Percentiles rank a stretch among this genome's conserved stretches.
These are phyloP conservation scores for Channa maculata DNA, from an alignment of 2,113 vertebrate species.

Conservation along the genomic window DNA sequence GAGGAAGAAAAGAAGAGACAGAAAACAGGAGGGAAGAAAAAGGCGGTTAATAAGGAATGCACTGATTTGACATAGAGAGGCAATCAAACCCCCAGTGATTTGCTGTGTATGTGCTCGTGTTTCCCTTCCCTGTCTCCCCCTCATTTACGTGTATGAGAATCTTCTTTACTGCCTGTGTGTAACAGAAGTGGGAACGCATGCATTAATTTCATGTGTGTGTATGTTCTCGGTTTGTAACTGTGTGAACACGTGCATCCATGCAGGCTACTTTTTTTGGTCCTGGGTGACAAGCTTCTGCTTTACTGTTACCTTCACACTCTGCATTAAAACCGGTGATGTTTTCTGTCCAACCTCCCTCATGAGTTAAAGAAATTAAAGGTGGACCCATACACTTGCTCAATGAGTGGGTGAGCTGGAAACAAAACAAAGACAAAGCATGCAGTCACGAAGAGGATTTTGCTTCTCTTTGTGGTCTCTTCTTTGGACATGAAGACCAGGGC, in stretches of 20 bases:
- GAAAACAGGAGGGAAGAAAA: slow-evolving; percentile 57
- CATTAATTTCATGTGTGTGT: slow-evolving; percentile 14
- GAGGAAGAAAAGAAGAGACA: slow-evolving; percentile 9
- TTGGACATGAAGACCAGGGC: too few species aligned
- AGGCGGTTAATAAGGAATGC: slow-evolving; percentile 69
- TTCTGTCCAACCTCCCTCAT: slow-evolving; percentile 27
- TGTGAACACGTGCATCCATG: slow-evolving; percentile 16
- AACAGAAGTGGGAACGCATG: slow-evolving; percentile 25
- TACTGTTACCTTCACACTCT: slow-evolving; percentile 3
- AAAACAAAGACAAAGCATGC: too few species aligned
- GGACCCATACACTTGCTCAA: too few species aligned
- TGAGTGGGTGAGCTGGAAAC: too few species aligned
- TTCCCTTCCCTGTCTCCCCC: slow-evolving; percentile 2
- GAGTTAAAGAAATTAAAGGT: too few species aligned
- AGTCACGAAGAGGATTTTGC: too few species aligned
- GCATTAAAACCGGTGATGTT: slow-evolving; percentile 17
- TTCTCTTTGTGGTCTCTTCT: too few species aligned
- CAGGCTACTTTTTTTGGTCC: slow-evolving; percentile 2
- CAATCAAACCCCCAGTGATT: slow-evolving; percentile 56
- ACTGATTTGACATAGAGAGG: slow-evolving; percentile 72
- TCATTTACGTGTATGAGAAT: slow-evolving; percentile 8
- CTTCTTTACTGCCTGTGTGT: slow-evolving; percentile 51
- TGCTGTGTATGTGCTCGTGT: slow-evolving; percentile 24
- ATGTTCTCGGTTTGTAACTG: slow-evolving; percentile 3
- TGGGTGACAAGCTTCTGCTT: slow-evolving; percentile 6